Evolutionary conservation across 30 jellyfish, hydroid and myxozoan genomes (phyloP), one percentile per base, ranked within the genome.

Genomic region (Haliclystus octoradiatus): DNA sequence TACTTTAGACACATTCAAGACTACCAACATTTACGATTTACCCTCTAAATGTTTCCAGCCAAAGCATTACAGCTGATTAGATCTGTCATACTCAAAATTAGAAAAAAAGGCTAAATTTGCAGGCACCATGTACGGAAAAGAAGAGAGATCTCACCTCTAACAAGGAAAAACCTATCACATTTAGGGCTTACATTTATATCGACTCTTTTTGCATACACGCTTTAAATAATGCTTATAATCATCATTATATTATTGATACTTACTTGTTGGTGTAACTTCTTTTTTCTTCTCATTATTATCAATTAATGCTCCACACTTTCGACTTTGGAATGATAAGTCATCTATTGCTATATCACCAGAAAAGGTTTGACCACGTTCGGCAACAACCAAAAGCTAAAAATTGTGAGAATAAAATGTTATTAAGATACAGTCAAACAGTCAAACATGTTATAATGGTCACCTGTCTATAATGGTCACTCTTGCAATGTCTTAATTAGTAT

Each of bases 331-430:
- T 2, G 57, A 29, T 31, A 75, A 50, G 28, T 75, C 87, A 65
- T 75, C 87, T 13, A 75, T 9, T 13, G 72, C 87, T 34, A 75
- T 65, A 31, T 75, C 87, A 67, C 87, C 66, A 13, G 66, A 62
- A 33, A 75, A 75, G 26, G 87, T 62, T 13, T 66, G 9, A 12
- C 87, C 87, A 22, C 52, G 65, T 52, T 65, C 69, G 34, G 79
- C 87, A 50, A 34, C 29, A 23, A 75, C 51, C 23, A 30, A 22
- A 28, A 75, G 4, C 87, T 75, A 47, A 28, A 49, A 70, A 47
- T 14, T 3, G 26, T 9, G 19, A 23, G 23, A 65, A 1, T 23
- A 28, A 4, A 28, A n/a, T 29, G 31, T 22, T 15, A 28, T 19
- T 24, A 47, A 9, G 7, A 23, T 2, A n/a, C 47, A 69, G 9